phyloP scores from a whole-genome alignment of 1,140 invertebrate genomes.

The Oreohelix idahoensis region DNA sequence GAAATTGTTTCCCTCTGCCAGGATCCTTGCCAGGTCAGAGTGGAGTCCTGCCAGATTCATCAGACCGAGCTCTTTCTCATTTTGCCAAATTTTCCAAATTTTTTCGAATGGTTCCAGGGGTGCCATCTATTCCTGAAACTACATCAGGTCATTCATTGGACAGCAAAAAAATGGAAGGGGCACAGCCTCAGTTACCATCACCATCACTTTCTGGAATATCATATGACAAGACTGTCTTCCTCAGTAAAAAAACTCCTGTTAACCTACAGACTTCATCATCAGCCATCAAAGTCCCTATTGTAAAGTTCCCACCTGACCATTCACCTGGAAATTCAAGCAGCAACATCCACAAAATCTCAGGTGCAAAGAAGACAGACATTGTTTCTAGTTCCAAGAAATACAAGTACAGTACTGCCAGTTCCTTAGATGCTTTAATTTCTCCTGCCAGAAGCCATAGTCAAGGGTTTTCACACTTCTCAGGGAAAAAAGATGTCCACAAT shows the following conservation, averaged over 20 bases:
- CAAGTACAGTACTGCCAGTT: conserved; percentile 18
- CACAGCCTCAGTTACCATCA: background rate
- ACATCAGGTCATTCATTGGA: background rate
- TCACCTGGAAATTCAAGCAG: background rate
- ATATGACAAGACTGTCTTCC: background rate
- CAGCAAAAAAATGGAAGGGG: background rate
- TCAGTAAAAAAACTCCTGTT: background rate
- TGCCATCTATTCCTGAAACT: background rate
- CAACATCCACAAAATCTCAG: background rate
- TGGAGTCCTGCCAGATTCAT: background rate
- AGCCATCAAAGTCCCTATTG: conserved; percentile 17
- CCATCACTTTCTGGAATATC: background rate
- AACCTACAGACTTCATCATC: background rate
- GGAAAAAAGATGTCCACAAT: background rate
- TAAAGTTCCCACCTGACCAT: background rate
- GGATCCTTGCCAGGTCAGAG: conserved; percentile 24
- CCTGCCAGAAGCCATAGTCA: background rate
- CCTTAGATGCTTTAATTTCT: background rate
- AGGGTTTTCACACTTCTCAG: background rate
- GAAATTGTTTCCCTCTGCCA: conserved; percentile 28
- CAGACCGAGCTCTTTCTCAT: conserved; percentile 20
- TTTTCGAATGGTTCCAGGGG: conserved; percentile 39
- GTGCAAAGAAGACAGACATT: background rate
- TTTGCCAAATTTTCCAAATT: conserved; percentile 42
- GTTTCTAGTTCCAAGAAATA: conserved; percentile 3